Evolutionary conservation across 2,113 vertebrate genomes (phyloP).

Genomic region (Perca schrenkii): DNA sequence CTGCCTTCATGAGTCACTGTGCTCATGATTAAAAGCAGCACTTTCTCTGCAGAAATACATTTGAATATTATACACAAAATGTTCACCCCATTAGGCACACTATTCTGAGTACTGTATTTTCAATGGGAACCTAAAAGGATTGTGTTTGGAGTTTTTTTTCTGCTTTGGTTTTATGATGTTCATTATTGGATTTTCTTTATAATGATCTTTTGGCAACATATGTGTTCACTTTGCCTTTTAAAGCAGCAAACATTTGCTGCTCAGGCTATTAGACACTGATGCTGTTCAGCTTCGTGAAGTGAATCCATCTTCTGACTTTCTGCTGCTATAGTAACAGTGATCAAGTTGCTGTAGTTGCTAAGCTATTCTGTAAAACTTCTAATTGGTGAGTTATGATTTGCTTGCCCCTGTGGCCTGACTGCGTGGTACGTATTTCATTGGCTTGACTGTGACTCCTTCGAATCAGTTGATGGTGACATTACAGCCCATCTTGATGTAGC

Average conservation of each 20-base stretch:
- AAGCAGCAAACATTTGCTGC: constrained; percentile 15
- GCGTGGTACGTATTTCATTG: constrained; percentile 8
- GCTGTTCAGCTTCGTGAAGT: constrained; percentile 2
- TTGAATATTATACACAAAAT: constrained; percentile 27
- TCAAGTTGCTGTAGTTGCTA: constrained; percentile 45
- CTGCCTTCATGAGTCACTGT: constrained; percentile 39
- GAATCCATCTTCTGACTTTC: constrained; percentile 30
- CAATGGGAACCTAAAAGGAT: constrained; percentile 33
- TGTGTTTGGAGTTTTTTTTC: constrained; percentile 28
- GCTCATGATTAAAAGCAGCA: constrained; percentile 55
- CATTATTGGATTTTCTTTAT: constrained; percentile 16
- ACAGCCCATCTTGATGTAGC: constrained; percentile 41
- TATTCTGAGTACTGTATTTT: constrained; percentile 20
- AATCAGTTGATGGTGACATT: constrained; percentile 40
- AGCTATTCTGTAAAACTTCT: constrained; percentile 45
- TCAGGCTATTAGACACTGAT: constrained; percentile 13
- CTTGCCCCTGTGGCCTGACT: constrained; percentile 24
- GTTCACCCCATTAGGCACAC: constrained; percentile 37
- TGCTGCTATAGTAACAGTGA: constrained; percentile 65
- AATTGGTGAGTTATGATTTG: constrained; percentile 34
- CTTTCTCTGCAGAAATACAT: constrained; percentile 35
- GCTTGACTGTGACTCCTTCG: constrained; percentile 22
- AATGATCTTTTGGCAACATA: constrained; percentile 32
- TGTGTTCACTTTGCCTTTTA: constrained; percentile 31
- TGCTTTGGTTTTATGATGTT: constrained; percentile 40